These are phyloP conservation scores for Linurgus olivaceus DNA, from an alignment of 2,797 vertebrate species.

Conservation along the genomic window DNA sequence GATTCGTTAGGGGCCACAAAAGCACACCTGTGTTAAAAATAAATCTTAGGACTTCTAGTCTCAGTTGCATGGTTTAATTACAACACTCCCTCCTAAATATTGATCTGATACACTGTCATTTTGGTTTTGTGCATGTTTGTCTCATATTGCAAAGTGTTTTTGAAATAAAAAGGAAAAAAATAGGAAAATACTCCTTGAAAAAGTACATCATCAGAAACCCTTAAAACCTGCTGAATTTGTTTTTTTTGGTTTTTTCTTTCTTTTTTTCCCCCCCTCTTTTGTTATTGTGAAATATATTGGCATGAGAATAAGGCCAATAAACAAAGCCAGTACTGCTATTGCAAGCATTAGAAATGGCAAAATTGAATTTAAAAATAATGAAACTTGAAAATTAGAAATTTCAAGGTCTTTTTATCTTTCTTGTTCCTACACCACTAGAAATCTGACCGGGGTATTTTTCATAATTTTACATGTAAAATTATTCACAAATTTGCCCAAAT, in stretches of 20 bases:
- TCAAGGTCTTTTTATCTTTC: not conserved
- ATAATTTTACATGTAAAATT: not conserved
- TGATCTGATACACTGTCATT: not conserved
- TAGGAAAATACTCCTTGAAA: not conserved
- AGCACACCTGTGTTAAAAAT: not conserved
- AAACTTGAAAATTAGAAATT: not conserved
- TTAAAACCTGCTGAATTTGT: not conserved
- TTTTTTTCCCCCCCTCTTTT: not conserved
- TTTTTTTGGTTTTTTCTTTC: not conserved
- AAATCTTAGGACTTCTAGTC: not conserved
- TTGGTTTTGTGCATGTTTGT: not conserved
- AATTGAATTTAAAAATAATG: not conserved
- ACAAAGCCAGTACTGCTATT: not conserved
- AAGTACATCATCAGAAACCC: not conserved
- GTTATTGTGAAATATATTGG: conserved; percentile 2
- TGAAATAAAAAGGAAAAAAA: not conserved
- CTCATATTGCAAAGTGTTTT: not conserved
- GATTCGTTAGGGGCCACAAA: not conserved
- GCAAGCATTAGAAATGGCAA: not conserved
- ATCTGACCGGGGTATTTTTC: not conserved
- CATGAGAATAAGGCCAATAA: not conserved
- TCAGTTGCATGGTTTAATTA: not conserved
- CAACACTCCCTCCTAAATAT: not conserved
- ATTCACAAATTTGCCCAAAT: not conserved
- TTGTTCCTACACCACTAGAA: not conserved